Evolutionary conservation across 2,888 invertebrate species (phyloP).

Genomic region (Amphimallon solstitiale): DNA sequence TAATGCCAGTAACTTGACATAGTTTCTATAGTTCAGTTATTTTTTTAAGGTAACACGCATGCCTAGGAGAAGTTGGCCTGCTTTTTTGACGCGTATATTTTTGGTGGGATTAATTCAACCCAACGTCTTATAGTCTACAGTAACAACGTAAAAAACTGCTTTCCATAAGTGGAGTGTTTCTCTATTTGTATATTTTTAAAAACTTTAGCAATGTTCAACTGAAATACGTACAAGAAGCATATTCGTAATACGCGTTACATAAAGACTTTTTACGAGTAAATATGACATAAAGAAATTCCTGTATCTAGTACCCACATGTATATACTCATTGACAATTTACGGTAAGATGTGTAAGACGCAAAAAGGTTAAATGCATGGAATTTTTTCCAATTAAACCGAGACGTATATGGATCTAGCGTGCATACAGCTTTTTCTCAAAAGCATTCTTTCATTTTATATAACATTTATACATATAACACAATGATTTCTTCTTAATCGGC

Average conservation of each 20-base stretch:
- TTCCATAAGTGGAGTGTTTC: no score
- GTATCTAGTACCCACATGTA: neutral
- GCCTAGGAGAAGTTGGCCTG: no score
- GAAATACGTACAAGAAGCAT: neutral
- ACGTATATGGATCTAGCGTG: slow-evolving; percentile 18
- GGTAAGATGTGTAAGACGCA: slow-evolving; percentile 8
- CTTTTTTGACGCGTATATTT: no score
- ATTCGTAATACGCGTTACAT: neutral
- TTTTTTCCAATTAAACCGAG: slow-evolving; percentile 24
- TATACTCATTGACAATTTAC: slow-evolving; percentile 7
- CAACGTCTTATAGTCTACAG: no score
- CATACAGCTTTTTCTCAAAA: slow-evolving; percentile 23
- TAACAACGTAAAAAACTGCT: no score
- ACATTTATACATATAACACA: slow-evolving; percentile 14
- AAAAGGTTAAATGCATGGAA: slow-evolving; percentile 20
- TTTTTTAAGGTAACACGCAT: no score
- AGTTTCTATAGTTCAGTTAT: no score
- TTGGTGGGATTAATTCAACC: no score
- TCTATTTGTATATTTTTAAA: no score
- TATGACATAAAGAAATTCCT: slow-evolving; percentile 30
- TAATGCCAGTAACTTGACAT: no score
- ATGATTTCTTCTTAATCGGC: slow-evolving; percentile 15
- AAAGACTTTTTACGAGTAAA: slow-evolving; percentile 11
- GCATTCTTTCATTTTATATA: slow-evolving; percentile 24
- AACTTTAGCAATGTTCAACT: no score